These are phyloP conservation scores for Thecophora atra DNA, from an alignment of 2,888 invertebrate species.

Conservation along the genomic window DNA sequence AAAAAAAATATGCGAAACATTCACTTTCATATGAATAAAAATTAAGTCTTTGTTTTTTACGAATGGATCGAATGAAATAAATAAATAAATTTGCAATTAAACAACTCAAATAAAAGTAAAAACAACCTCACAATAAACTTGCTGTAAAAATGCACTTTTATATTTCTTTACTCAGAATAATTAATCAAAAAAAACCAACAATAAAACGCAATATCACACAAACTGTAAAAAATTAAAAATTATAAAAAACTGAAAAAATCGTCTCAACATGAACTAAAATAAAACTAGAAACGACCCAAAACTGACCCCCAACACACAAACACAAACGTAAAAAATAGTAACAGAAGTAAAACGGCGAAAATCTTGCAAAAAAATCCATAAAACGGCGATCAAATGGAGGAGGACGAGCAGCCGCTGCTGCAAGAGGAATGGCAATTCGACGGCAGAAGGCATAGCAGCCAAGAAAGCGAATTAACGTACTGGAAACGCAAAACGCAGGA, in stretches of 20 bases:
- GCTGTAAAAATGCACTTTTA: neutral
- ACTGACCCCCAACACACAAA: neutral
- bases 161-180: neutral
- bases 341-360: neutral
- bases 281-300: neutral
- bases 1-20: too few species aligned
- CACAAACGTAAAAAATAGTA: neutral
- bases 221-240: neutral
- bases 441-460: neutral
- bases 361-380: neutral
- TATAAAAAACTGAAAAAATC: neutral
- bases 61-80: too few species aligned
- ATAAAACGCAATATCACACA: neutral
- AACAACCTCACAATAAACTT: too few species aligned
- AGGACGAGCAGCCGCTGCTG: neutral
- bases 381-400: neutral
- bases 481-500: neutral
- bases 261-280: neutral
- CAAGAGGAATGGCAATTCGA: neutral
- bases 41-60: too few species aligned
- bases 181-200: neutral
- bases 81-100: too few species aligned
- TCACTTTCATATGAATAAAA: too few species aligned
- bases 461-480: neutral
- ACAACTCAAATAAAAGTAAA: too few species aligned